Conservation (phyloP, 2,797 vertebrate genomes). For the Loriculus beryllinus region DNA sequence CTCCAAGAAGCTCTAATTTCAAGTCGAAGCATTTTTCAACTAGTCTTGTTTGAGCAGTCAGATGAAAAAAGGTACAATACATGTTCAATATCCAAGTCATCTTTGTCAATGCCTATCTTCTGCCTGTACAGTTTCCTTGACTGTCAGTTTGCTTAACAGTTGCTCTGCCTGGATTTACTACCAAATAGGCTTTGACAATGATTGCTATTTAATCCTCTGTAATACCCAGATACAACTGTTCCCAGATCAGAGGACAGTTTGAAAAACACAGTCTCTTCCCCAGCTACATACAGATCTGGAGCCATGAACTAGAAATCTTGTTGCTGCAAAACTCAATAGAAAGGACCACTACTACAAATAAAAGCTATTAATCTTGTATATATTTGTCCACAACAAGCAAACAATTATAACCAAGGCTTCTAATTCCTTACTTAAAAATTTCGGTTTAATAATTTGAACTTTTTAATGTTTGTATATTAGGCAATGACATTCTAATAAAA, state of each 20-base stretch:
- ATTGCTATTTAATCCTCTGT: slow-evolving; percentile 80
- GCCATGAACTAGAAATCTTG: neutral
- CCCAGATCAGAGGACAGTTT: neutral
- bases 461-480: neutral
- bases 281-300: neutral
- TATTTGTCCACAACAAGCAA: neutral
- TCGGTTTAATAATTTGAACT: neutral
- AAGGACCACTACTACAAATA: neutral
- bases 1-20: neutral
- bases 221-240: slow-evolving; percentile 75
- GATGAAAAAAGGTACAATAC: neutral
- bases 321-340: neutral
- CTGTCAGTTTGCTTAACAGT: slow-evolving; percentile 77
- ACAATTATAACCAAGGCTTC: neutral
- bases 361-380: neutral
- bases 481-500: neutral
- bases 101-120: neutral
- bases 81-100: neutral
- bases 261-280: slow-evolving; percentile 15
- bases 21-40: slow-evolving; percentile 35
- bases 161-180: slow-evolving; percentile 78
- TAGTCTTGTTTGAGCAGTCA: neutral
- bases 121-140: slow-evolving; percentile 26
- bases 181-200: slow-evolving; percentile 82
- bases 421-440: neutral